Evolutionary conservation across 1,140 invertebrate species (phyloP).

Genomic region (Drosophila nigrodunni): DNA sequence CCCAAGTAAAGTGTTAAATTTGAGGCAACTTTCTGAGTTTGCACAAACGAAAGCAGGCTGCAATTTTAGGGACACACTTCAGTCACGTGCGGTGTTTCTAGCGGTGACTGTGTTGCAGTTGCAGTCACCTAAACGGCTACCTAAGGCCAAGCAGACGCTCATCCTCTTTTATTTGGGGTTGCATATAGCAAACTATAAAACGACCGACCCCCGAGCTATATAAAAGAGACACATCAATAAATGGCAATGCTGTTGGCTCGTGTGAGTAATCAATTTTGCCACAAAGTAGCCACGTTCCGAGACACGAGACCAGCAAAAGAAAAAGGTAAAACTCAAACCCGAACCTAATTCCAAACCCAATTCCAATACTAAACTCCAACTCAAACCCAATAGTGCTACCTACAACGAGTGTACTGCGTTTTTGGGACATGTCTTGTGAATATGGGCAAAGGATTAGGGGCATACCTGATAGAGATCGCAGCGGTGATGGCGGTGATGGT

Average conservation of each 20-base stretch:
- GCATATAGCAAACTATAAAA: conserved; percentile 44
- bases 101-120: conserved; percentile 27
- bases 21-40: conserved; percentile 10
- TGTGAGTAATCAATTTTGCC: conserved; percentile 80
- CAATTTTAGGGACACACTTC: conserved; percentile 60
- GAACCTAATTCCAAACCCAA: not conserved
- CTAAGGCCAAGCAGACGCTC: conserved; percentile 30
- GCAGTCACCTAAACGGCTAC: conserved; percentile 26
- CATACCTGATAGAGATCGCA: conserved; percentile 82
- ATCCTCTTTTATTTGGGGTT: conserved; percentile 36
- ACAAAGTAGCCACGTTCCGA: conserved; percentile 81
- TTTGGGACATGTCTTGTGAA: conserved; percentile 63
- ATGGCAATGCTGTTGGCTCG: conserved; percentile 52
- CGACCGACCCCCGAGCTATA: conserved; percentile 17
- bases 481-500: conserved; percentile 79
- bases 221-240: conserved; percentile 51
- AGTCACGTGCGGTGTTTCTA: conserved; percentile 78
- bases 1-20: not conserved
- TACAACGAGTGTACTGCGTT: too few species aligned
- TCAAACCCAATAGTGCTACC: not conserved
- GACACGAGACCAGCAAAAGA: conserved; percentile 23
- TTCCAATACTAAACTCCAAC: conserved; percentile 1
- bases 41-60: conserved; percentile 4
- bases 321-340: not conserved
- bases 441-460: conserved; percentile 72